Percentiles rank a stretch among this genome's conserved stretches.
phyloP scores from a whole-genome alignment of 2,797 vertebrate species.

The Siniperca scherzeri region DNA sequence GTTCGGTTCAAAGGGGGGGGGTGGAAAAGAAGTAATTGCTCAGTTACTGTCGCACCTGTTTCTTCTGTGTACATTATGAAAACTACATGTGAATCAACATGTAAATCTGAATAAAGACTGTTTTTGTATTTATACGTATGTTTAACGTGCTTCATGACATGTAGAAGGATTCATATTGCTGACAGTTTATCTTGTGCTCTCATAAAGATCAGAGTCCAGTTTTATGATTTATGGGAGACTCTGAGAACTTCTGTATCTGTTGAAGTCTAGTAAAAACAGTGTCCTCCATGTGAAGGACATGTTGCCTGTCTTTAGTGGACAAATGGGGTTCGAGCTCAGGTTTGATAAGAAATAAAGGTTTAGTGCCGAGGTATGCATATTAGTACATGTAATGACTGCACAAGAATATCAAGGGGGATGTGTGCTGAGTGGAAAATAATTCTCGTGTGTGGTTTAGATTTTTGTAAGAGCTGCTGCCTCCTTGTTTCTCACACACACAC shows the following conservation, averaged over 20 bases:
- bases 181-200: constrained; percentile 30
- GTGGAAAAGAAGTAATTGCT: background rate
- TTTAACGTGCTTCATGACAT: background rate
- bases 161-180: background rate
- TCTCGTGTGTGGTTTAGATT: constrained; percentile 18
- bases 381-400: background rate
- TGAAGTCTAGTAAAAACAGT: constrained; percentile 18
- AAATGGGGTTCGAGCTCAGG: background rate
- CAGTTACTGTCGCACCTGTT: constrained; percentile 36
- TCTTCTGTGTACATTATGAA: constrained; percentile 45
- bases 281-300: background rate
- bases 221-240: constrained; percentile 20
- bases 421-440: constrained; percentile 12
- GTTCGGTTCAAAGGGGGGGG: background rate
- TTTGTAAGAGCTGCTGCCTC: constrained; percentile 40
- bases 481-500: background rate
- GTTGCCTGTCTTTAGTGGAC: background rate
- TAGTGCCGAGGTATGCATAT: constrained; percentile 17
- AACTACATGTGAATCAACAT: constrained; percentile 65
- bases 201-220: constrained; percentile 57
- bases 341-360: constrained; percentile 9
- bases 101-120: constrained; percentile 72
- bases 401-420: background rate
- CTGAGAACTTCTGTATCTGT: background rate
- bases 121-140: constrained; percentile 64